Evolutionary conservation across 1,140 invertebrate genomes (phyloP), one percentile per base, ranked within the genome.

Genomic region (Brachionus koreanus): DNA sequence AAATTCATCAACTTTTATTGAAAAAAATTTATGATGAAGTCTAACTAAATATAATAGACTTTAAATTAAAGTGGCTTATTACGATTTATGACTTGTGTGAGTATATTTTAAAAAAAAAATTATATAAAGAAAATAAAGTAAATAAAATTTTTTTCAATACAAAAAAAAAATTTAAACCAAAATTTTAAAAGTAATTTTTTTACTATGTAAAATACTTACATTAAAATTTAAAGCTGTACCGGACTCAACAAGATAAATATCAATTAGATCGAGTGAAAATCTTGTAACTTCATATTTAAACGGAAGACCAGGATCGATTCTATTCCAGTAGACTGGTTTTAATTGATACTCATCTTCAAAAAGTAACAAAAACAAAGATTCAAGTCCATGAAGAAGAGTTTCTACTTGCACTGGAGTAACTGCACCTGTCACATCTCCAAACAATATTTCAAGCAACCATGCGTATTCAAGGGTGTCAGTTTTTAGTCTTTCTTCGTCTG

Each of bases 391-490:
- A n/a, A 76, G 25, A 19, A 76, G 37, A 42, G 39, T 61, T 12
- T 82, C 83, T 84, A 91, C 89, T 86, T 91, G 90, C 33, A 89
- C 87, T 35, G 88, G 84, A 5, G 89, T 90, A 1, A 92, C 84
- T 75, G 89, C 89, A 16, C 90, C 91, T 61, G 87, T 88, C 13
- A 92, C 84, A 83, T 91, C 89, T 3, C 91, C 91, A 25, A 92
- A 84, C 10, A 90, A 87, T 23, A 91, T 86, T 85, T 92, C 91
- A 69, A 92, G 87, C 23, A 91, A 85, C 97, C 97, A 99, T 0
- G 93, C 95, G 88, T 99, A 99, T 87, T 99, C 97, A 5, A 98
- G 87, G 0, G 96, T 98, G 86, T 98, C 96, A 87, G 95, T 92
- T 85, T 96, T 94, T 23, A 97, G 88, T 65, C 96, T 88, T 52